Percentiles rank a stretch among this genome's conserved stretches.
phyloP scores from a whole-genome alignment of 2,113 vertebrate species.

The Gulo gulo region DNA sequence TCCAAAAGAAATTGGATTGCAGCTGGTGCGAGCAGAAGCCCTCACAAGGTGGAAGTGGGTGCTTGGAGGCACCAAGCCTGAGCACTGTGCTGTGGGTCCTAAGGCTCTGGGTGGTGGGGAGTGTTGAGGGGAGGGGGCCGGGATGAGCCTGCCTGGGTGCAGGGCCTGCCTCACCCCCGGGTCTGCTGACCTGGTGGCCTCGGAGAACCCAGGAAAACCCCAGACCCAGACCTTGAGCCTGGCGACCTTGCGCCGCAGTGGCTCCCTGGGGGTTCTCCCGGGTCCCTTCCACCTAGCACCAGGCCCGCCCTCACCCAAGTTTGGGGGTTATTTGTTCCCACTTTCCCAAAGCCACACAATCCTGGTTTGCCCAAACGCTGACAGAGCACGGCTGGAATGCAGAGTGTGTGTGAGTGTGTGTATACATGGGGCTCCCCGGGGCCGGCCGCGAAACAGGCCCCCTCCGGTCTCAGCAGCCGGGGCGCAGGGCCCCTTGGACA shows the following conservation, averaged over 20 bases:
- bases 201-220: not conserved
- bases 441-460: not conserved
- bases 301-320: not conserved
- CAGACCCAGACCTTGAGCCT: not conserved
- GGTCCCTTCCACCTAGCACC: not conserved
- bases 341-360: conserved; percentile 64
- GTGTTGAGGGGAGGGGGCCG: not conserved
- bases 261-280: conserved; percentile 18
- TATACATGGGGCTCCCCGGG: not conserved
- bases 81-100: not conserved
- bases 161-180: not conserved
- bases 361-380: conserved; percentile 69
- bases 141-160: not conserved
- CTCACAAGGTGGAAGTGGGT: not conserved
- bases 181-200: not conserved
- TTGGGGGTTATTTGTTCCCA: conserved; percentile 56
- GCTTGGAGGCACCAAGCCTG: too few relatives aligned
- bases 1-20: not conserved
- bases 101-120: not conserved
- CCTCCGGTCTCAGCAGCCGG: not conserved
- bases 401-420: not conserved
- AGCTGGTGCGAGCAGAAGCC: not conserved
- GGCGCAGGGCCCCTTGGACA: not conserved
- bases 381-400: conserved; percentile 67
- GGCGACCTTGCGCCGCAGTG: not conserved